Conservation (phyloP, 2,113 vertebrate species). For the Neogale vison region DNA sequence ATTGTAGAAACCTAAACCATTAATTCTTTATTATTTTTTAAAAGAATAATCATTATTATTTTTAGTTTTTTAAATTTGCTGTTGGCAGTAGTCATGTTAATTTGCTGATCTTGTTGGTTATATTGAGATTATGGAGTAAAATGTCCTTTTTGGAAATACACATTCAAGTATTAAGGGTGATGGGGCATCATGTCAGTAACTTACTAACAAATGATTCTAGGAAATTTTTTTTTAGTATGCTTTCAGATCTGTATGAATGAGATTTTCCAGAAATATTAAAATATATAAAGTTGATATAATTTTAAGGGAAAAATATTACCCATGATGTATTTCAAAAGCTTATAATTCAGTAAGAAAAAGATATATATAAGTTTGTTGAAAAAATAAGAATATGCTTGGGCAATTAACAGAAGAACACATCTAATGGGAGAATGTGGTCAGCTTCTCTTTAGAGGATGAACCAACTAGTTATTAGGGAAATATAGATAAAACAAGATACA, state of each 20-base stretch:
- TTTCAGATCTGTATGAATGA: not conserved
- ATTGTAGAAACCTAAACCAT: slow-evolving; percentile 21
- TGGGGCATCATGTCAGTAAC: not conserved
- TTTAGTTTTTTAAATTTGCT: slow-evolving; percentile 25
- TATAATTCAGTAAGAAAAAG: not conserved
- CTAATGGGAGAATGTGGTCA: not conserved
- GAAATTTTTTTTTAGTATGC: slow-evolving; percentile 6
- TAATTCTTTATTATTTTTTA: not conserved
- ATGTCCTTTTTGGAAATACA: slow-evolving; percentile 23
- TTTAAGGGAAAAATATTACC: not conserved
- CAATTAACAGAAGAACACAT: not conserved
- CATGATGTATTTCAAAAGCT: not conserved
- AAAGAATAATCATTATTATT: not conserved
- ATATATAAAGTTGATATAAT: not conserved
- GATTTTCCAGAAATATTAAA: not conserved
- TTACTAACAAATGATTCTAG: not conserved
- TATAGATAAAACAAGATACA: not conserved
- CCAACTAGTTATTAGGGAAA: not conserved
- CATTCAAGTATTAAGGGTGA: not conserved
- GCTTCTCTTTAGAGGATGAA: not conserved
- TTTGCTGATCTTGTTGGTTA: not conserved
- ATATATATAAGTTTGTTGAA: not conserved
- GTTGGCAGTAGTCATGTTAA: not conserved
- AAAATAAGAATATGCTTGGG: not conserved
- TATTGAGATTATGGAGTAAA: not conserved